Evolutionary conservation across 2,113 vertebrate genomes (phyloP), one percentile per base, ranked within the genome.

Genomic region (Bos taurus): DNA sequence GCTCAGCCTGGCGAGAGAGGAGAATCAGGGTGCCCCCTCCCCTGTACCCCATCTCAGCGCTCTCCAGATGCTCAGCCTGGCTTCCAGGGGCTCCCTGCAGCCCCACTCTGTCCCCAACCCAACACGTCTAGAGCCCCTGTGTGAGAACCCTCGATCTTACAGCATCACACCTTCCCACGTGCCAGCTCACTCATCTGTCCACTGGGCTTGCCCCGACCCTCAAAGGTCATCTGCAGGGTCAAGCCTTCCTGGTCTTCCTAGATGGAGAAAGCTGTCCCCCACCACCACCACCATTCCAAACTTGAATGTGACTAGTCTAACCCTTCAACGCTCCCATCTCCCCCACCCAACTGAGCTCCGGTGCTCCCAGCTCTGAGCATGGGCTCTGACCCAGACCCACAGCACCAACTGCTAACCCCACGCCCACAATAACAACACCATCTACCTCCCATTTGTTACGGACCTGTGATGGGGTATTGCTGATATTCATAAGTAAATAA

Each of bases 271-370:
- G 40, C 2, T 30, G 7, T 2, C 30, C 19, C 26, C 36, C 2
- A 0, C 33, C 3, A 8, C 40, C 8, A 25, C 50, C 7, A 6
- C 25, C 0, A 0, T 56, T 60, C 36, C 60, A 7, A n/a, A 54
- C 80, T 26, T 17, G 23, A 74, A 67, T 7, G 2, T 8, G 25
- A 40, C 28, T 15, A 4, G 26, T 9, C 50, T 40, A 48, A 92
- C 30, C 30, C 36, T 28, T 81, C 26, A 23, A 2, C 1, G 15
- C 33, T n/a, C 21, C 62, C 19, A 1, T 46, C 52, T 62, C 7
- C 4, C 50, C 21, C 1, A 40, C 16, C 36, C n/a, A 10, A 1
- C 40, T 5, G 30, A 36, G 46, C 30, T 48, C 74, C 80, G 2
- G 19, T 3, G 40, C 17, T 26, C 78, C 95, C 40, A 25, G 80